phyloP scores from a whole-genome alignment of 2,797 vertebrate species.

The Takifugu ocellatus region DNA sequence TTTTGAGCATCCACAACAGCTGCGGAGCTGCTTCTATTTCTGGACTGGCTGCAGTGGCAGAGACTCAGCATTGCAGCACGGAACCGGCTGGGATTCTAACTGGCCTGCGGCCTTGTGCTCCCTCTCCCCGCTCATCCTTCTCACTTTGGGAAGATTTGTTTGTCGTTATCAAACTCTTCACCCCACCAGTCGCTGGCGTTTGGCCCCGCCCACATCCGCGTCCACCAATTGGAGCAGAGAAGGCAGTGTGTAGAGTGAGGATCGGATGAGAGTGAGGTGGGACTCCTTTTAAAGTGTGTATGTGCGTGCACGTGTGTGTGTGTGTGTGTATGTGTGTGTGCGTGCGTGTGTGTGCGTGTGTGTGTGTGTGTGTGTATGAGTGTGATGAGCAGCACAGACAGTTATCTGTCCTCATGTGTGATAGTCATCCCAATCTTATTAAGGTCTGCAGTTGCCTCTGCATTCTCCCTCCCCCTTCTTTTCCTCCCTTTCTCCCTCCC shows the following conservation, averaged over 20 bases:
- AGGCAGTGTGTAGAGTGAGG: slow-evolving; percentile 58
- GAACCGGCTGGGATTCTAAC: slow-evolving; percentile 11
- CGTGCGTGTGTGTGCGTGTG: not conserved
- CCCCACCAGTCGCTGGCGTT: slow-evolving; percentile 28
- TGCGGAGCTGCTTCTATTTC: slow-evolving; percentile 31
- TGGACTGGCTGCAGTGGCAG: slow-evolving; percentile 43
- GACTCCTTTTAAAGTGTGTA: slow-evolving; percentile 16
- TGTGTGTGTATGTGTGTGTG: slow-evolving; percentile 20
- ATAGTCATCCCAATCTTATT: slow-evolving; percentile 81
- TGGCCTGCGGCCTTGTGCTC: not conserved
- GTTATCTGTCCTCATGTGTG: slow-evolving; percentile 65
- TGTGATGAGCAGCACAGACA: slow-evolving; percentile 30
- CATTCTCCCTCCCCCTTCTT: slow-evolving; percentile 26
- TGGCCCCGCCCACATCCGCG: slow-evolving; percentile 28
- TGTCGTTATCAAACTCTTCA: slow-evolving; percentile 25
- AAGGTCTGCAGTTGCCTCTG: slow-evolving; percentile 65
- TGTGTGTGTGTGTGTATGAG: slow-evolving; percentile 18
- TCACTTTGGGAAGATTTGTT: not conserved
- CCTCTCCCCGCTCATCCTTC: not conserved
- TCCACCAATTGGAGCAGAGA: slow-evolving; percentile 59
- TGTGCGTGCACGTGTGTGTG: slow-evolving; percentile 15
- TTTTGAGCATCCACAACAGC: not conserved
- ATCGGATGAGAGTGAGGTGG: slow-evolving; percentile 62
- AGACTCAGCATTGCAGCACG: slow-evolving; percentile 43
- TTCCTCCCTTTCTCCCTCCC: not conserved